Base-by-base conservation (phyloP, 2,113 vertebrate species). In the Lipotes vexillifer region DNA sequence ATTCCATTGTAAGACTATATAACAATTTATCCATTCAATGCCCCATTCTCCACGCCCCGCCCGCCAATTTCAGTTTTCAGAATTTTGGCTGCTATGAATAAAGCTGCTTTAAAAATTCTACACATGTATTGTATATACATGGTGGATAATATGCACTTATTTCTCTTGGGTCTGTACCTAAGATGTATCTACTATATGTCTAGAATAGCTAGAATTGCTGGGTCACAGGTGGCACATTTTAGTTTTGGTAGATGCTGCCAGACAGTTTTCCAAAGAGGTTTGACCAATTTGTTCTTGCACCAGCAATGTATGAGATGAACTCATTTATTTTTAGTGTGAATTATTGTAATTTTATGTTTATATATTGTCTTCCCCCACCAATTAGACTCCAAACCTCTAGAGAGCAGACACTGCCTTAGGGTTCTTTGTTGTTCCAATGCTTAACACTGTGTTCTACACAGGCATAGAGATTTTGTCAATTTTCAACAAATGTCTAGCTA, bases 261-360 rank as follows among this genome's bases (percentile, higher is more conserved):
- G 38, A 77, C 15, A 61, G 74, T 71, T 88, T 72, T 61, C 41
- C 57, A 95, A 65, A 94, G 59, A 61, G 18, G 57, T 66, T 33
- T 89, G 49, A 78, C 7, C 27, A 75, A 23, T 57, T 46, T 86
- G 18, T 12, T 33, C 27, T 52, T 74, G 18, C 4, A 55, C 11
- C 38, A 46, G 3, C 31, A 66, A 49, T 72, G 14, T 49, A 36
- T 52, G 23, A 78, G 29, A 92, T 52, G n/a, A 80, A 74, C 8
- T 65, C 13, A 55, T 66, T 69, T 87, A 71, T 25, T 49, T 94
- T 82, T 52, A 66, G 66, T 66, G 74, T 46, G 78, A 89, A 15
- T 13, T n/a, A 21, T 38, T 87, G 10, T 83, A 33, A 84, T 44
- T 55, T 41, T 83, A 25, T 63, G 71, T 71, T 83, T 82, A 57